Evolutionary conservation across 2,113 vertebrate species (phyloP).

Genomic region (Lycaon pictus): DNA sequence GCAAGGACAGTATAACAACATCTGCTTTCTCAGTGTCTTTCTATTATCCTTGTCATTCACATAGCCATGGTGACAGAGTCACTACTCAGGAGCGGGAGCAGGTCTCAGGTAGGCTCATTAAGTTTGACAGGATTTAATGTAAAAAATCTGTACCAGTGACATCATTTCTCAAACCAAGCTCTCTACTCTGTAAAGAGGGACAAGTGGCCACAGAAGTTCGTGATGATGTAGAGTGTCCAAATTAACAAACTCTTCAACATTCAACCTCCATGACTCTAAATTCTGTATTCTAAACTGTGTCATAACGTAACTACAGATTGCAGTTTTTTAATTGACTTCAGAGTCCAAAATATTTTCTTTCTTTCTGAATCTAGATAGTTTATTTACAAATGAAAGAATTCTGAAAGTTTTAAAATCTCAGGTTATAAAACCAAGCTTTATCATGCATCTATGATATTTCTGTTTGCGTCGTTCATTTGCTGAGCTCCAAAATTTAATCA

Average conservation of each 20-base stretch:
- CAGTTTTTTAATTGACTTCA: background rate
- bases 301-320: background rate
- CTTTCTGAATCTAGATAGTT: background rate
- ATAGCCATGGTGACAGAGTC: background rate
- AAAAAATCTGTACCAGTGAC: background rate
- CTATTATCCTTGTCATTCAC: constrained; percentile 10
- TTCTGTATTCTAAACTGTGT: background rate
- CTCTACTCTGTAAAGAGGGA: background rate
- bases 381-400: background rate
- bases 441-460: background rate
- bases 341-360: background rate
- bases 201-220: background rate
- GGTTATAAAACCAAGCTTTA: background rate
- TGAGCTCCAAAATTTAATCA: background rate
- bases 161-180: background rate
- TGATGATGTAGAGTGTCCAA: background rate
- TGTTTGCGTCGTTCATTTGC: background rate
- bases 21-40: constrained; percentile 45
- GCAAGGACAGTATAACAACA: background rate
- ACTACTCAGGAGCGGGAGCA: background rate
- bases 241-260: background rate
- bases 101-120: background rate
- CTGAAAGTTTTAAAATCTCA: background rate
- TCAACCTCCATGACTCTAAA: background rate
- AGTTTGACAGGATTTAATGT: background rate